Conservation (phyloP, 2,113 vertebrate species). For the Phodopus roborovskii region DNA sequence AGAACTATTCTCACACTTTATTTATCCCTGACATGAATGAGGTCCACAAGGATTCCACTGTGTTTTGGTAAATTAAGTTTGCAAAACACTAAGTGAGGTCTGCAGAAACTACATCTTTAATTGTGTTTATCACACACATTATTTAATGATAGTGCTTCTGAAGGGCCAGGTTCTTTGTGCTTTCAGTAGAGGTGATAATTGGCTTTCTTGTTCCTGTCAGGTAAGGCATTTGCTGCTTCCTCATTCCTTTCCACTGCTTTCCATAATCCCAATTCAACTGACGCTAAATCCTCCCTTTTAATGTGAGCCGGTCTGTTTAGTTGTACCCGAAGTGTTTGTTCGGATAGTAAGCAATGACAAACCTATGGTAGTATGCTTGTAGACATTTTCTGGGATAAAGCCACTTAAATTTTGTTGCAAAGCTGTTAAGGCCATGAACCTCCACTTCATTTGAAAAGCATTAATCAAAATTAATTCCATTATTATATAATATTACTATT, state of each 20-base stretch:
- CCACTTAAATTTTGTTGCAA: background rate
- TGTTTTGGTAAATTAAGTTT: slow-evolving; percentile 67
- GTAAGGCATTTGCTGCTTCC: background rate
- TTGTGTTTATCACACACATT: slow-evolving; percentile 56
- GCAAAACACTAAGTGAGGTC: slow-evolving; percentile 19
- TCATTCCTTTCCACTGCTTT: slow-evolving; percentile 51
- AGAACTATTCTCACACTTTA: slow-evolving; percentile 69
- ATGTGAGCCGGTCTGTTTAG: background rate
- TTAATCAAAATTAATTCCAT: background rate
- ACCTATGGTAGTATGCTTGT: background rate
- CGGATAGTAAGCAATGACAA: background rate
- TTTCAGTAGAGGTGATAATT: slow-evolving; percentile 66
- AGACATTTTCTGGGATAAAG: background rate
- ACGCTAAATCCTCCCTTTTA: background rate
- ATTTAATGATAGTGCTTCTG: slow-evolving; percentile 39
- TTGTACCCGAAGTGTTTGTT: slow-evolving; percentile 13
- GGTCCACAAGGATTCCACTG: background rate
- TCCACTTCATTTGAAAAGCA: background rate
- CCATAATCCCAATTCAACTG: background rate
- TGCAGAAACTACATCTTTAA: slow-evolving; percentile 63
- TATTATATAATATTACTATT: background rate
- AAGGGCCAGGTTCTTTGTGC: background rate
- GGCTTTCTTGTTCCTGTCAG: slow-evolving; percentile 10
- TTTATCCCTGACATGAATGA: slow-evolving; percentile 75
- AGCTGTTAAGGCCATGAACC: background rate